Percentiles rank a stretch among this genome's conserved stretches.
Evolutionary conservation across 2,797 vertebrate genomes (phyloP).

Genomic region (Parauchenoglanis punctatus): DNA sequence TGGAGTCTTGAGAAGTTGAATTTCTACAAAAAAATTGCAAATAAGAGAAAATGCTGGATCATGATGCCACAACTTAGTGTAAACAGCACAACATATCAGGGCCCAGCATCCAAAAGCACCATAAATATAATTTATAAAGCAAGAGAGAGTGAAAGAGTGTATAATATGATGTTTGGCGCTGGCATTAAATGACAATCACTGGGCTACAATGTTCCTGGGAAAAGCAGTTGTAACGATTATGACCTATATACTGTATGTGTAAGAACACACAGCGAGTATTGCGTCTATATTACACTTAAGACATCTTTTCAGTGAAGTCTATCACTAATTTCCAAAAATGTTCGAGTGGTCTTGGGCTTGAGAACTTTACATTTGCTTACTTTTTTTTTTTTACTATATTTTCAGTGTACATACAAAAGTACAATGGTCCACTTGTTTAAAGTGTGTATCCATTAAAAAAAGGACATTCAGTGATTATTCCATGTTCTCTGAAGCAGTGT

Average conservation of each 20-base stretch:
- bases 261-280: neutral
- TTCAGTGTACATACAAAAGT: neutral
- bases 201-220: neutral
- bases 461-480: neutral
- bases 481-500: slow-evolving; percentile 73
- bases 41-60: neutral
- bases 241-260: neutral
- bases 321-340: neutral
- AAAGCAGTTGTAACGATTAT: neutral
- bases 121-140: neutral
- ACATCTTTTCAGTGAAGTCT: neutral
- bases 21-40: neutral
- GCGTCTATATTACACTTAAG: neutral
- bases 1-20: neutral
- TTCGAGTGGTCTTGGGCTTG: neutral
- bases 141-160: neutral
- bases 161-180: neutral
- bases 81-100: neutral
- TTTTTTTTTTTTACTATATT: neutral
- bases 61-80: neutral
- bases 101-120: neutral
- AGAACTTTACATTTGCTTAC: neutral
- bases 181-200: neutral
- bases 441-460: neutral
- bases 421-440: neutral